phyloP scores from a whole-genome alignment of 2,888 invertebrate genomes.

The Cryptocephalus moraei region DNA sequence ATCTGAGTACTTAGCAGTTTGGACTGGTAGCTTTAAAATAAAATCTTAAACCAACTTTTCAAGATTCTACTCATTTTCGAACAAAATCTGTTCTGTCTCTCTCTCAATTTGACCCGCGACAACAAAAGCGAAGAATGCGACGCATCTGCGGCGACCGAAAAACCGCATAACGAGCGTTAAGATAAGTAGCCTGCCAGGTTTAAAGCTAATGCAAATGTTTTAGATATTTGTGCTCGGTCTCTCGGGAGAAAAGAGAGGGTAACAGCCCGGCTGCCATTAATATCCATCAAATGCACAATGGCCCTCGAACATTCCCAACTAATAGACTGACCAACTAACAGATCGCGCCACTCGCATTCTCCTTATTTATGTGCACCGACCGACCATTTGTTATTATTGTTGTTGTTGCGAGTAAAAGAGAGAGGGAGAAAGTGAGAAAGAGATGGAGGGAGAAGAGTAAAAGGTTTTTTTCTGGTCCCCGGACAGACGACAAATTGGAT shows the following conservation, averaged over 20 bases:
- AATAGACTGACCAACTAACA: constrained; percentile 36
- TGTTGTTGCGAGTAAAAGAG: constrained; percentile 1
- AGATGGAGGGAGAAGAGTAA: too few relatives aligned
- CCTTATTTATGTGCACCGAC: constrained; percentile 30
- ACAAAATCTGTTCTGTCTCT: too few relatives aligned
- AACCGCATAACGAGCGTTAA: constrained; percentile 3
- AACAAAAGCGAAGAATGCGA: too few relatives aligned
- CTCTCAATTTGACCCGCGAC: too few relatives aligned
- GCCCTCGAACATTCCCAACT: constrained; percentile 34
- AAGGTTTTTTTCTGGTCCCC: too few relatives aligned
- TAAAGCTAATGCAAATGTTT: constrained; percentile 28
- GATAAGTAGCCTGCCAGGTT: constrained; percentile 16
- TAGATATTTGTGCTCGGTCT: constrained; percentile 31
- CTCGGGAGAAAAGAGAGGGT: constrained; percentile 21
- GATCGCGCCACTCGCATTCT: constrained; percentile 34
- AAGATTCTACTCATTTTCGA: too few relatives aligned
- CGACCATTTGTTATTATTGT: constrained; percentile 28
- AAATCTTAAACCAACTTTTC: too few relatives aligned
- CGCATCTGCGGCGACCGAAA: background rate
- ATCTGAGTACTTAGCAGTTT: too few relatives aligned
- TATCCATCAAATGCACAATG: constrained; percentile 34
- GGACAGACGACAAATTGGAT: too few relatives aligned
- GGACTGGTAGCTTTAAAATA: too few relatives aligned
- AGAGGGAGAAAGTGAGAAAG: too few relatives aligned
- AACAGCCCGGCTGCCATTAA: constrained; percentile 22